phyloP scores from a whole-genome alignment of 2,113 vertebrate genomes.

The Fulica atra region DNA sequence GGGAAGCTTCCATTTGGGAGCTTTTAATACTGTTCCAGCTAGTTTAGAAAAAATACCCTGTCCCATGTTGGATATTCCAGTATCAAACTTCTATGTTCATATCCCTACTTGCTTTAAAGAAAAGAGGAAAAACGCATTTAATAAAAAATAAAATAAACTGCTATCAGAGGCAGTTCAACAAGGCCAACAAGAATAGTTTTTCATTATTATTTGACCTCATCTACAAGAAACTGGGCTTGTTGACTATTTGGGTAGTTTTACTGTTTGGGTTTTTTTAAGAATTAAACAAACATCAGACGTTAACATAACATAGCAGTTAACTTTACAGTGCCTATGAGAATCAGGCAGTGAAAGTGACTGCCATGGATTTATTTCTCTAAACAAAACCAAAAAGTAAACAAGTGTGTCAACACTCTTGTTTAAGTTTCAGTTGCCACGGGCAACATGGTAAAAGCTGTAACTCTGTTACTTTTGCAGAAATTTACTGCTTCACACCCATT shows the following conservation, averaged over 20 bases:
- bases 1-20: not conserved
- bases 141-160: not conserved
- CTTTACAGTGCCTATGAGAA: not conserved
- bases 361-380: not conserved
- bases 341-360: not conserved
- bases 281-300: not conserved
- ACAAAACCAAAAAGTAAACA: slow-evolving; percentile 19
- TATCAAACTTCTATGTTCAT: not conserved
- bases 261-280: not conserved
- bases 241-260: too few species aligned
- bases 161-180: not conserved
- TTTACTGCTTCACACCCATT: not conserved
- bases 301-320: not conserved
- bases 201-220: not conserved
- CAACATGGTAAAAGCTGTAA: not conserved
- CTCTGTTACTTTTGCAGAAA: not conserved
- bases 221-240: not conserved
- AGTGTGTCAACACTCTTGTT: not conserved
- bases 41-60: not conserved
- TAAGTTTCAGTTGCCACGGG: not conserved
- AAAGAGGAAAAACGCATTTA: not conserved
- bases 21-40: not conserved
- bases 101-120: not conserved
- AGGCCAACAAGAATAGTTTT: not conserved
- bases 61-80: not conserved